Base-by-base conservation (phyloP, 2,888 invertebrate species). In the Watsonalla binaria region DNA sequence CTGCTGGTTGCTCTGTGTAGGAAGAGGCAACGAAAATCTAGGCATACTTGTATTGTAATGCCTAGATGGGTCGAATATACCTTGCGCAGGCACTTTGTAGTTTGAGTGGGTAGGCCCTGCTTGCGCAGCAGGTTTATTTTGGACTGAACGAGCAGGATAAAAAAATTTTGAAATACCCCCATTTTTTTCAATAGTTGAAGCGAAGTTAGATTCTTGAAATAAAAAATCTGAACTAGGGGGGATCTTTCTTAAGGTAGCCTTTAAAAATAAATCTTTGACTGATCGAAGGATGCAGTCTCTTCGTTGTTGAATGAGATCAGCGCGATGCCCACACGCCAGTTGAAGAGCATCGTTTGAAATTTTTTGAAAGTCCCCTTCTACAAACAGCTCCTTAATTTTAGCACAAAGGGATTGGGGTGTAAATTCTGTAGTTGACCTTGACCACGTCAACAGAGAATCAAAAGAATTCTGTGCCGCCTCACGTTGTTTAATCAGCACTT, bases 81-180 rank as follows among this genome's bases (percentile, higher is more conserved):
- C 60, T 51, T 50, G 55, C 57, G 56, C 52, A 51, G 60, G 57
- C 52, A 11, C 14, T 11, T 14, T 42, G 45, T 13, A 42, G 13
- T n/a, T 9, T 33, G 33, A n/a, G 9, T 52, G 58, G 58, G 58
- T 54, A 56, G 56, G 56, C 46, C 52, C 48, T 33, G 51, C 33
- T 47, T 11, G 42, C 47, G 42, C 42, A 39, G 15, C 34, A 45
- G n/a, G 13, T 35, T 46, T 51, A 7, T 54, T 54, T 46, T n/a
- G n/a, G n/a, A n/a, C n/a, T n/a, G n/a, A n/a, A n/a, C n/a, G n/a
- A n/a, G 45, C 13, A 9, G 60, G 59, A 58, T 57, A 62, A 45
- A 65, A 65, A 0, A 42, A 54, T 52, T 64, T 65, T 5, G 60
- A 49, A 9, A 63, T 54, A 5, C 66, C 65, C 5, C 65, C 64